These are phyloP conservation scores for Thysanoteuthis rhombus DNA, from an alignment of 2,888 invertebrate genomes.

Conservation along the genomic window DNA sequence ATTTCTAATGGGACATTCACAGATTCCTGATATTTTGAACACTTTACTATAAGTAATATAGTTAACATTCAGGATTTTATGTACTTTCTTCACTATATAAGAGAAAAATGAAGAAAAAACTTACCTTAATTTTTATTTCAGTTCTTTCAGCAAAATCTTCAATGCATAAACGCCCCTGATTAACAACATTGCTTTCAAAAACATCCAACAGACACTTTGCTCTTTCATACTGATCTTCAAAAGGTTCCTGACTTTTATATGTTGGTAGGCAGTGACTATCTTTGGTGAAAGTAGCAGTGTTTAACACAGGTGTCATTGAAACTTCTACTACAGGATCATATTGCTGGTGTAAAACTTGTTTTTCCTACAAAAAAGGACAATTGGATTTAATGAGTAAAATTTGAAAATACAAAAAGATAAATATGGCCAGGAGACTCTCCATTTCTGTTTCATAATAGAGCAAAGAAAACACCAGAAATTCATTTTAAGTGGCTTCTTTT, in stretches of 20 bases:
- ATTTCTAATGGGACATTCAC: not conserved
- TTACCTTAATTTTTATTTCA: constrained; percentile 56
- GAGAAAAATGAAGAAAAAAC: not conserved
- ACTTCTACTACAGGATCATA: constrained; percentile 1
- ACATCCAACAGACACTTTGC: constrained; percentile 48
- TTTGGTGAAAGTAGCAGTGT: constrained; percentile 23
- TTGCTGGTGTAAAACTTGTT: constrained; percentile 36
- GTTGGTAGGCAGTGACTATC: constrained; percentile 38
- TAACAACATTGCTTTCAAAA: constrained; percentile 51
- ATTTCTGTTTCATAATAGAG: not conserved
- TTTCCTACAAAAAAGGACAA: constrained; percentile 34
- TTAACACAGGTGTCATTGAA: constrained; percentile 15
- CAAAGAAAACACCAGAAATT: not conserved
- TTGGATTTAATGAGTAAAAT: not conserved
- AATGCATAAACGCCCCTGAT: constrained; percentile 47
- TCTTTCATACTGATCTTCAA: constrained; percentile 45
- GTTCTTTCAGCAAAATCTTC: constrained; percentile 50
- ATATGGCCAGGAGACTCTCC: not conserved
- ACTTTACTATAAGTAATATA: not conserved
- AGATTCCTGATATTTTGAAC: not conserved
- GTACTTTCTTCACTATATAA: not conserved
- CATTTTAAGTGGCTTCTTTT: not conserved
- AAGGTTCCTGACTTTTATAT: constrained; percentile 35
- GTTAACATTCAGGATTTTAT: not conserved
- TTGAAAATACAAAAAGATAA: not conserved